Evolutionary conservation across 2,888 invertebrate species (phyloP), one percentile per base, ranked within the genome.

Genomic region (Parnassius orleans): DNA sequence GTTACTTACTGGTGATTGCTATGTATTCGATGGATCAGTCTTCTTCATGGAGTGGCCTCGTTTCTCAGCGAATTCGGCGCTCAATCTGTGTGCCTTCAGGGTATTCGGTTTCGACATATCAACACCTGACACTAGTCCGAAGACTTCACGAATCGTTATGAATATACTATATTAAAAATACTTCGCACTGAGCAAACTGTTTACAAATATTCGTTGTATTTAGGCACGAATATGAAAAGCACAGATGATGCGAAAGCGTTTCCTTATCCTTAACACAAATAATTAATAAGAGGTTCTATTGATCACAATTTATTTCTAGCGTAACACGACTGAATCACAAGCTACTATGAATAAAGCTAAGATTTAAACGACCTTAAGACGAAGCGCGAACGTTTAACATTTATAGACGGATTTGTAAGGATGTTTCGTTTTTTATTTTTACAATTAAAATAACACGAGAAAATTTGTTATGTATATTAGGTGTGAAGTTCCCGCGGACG

Each of bases 1-100:
- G 10, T 33, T 72, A 91, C 91, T 90, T 69, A 91, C 91, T 77
- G 90, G 83, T 87, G 87, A 82, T 83, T 91, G 91, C 91, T 91
- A 91, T 89, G 88, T 83, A 65, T 82, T 89, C 58, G 82, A 75
- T 14, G 90, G 86, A 71, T 89, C 88, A 60, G 81, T 71, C 76
- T 90, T 90, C 82, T 86, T 90, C 78, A 90, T 68, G 62, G 84
- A 72, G 69, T 83, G 86, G 43, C 77, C 80, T 69, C 90, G 82
- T 79, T 90, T 90, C 73, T 90, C 90, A 19, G 90, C 90, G 61
- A 90, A 90, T 73, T 91, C 91, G 2, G 90, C 90, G 79, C 91
- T 91, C 73, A 91, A 81, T 79, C 90, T 86, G 69, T 91, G 91
- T 33, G 90, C 91, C 77, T 90, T 91, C 78, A 91, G 71, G 52